A percentile compares a stretch with the other conserved stretches of the same genome.
phyloP scores from a whole-genome alignment of 2,888 invertebrate genomes.

The Ormyrus pomaceus region DNA sequence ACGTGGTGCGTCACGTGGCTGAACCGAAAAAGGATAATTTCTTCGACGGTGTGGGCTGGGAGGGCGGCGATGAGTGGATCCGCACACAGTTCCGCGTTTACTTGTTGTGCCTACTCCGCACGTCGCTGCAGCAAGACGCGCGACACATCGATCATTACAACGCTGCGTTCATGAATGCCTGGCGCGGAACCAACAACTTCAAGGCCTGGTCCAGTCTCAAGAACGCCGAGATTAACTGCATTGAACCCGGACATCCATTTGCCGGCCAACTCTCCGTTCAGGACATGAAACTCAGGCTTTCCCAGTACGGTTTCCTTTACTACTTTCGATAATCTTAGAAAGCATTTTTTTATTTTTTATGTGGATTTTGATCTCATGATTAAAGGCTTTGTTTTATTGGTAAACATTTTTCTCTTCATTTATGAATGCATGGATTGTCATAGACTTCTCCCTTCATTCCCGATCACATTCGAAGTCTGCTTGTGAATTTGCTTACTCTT shows the following conservation, averaged over 20 bases:
- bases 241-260: conserved; percentile 91
- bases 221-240: conserved; percentile 68
- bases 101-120: conserved; percentile 87
- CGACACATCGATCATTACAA: conserved; percentile 94
- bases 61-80: conserved; percentile 98
- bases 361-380: not conserved
- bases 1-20: conserved; percentile 86
- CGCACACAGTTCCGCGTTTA: conserved; percentile 95
- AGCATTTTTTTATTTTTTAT: not conserved
- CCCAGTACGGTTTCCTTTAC: conserved; percentile 84
- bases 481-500: too few species aligned
- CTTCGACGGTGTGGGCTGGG: conserved; percentile 86
- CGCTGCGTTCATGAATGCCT: conserved; percentile 87
- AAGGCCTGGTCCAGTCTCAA: conserved; percentile 85
- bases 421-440: too few species aligned
- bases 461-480: too few species aligned
- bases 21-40: conserved; percentile 82
- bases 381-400: not conserved
- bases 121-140: conserved; percentile 85
- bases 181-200: conserved; percentile 93
- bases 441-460: too few species aligned
- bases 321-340: not conserved
- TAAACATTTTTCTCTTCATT: too few species aligned
- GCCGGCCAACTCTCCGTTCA: conserved; percentile 95
- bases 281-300: conserved; percentile 93